These are phyloP conservation scores for Trypoxylus dichotomus DNA, from an alignment of 1,140 invertebrate species.

Conservation along the genomic window DNA sequence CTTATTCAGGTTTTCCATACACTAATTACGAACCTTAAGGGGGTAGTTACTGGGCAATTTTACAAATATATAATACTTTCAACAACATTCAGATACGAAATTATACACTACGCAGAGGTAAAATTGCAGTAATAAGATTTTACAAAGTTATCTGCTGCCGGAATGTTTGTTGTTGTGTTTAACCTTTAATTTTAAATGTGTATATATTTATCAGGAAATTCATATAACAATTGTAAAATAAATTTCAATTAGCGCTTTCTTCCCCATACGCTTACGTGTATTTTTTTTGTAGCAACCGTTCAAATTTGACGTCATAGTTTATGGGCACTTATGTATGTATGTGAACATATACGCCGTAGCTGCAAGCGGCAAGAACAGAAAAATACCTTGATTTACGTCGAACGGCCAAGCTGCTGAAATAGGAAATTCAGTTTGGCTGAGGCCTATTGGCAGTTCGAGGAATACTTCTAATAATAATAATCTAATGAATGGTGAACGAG, in stretches of 20 bases:
- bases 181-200: no score
- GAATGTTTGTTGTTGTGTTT: no score
- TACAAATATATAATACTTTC: no score
- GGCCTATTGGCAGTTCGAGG: slow-evolving; percentile 4
- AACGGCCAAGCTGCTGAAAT: not conserved
- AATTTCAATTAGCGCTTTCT: not conserved
- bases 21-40: no score
- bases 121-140: no score
- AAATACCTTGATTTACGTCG: slow-evolving; percentile 4
- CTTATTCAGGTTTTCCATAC: no score
- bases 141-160: no score
- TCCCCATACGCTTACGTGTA: not conserved
- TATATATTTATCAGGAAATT: not conserved
- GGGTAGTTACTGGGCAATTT: no score
- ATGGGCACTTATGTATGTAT: not conserved
- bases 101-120: no score
- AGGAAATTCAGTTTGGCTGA: slow-evolving; percentile 13
- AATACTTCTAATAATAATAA: slow-evolving; percentile 18
- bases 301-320: slow-evolving; percentile 10
- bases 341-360: not conserved
- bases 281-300: not conserved
- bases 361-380: not conserved
- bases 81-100: no score
- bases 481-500: slow-evolving; percentile 21
- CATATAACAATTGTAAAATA: slow-evolving; percentile 10